phyloP scores from a whole-genome alignment of 2,113 vertebrate genomes.

The Rhabdomys dilectus region DNA sequence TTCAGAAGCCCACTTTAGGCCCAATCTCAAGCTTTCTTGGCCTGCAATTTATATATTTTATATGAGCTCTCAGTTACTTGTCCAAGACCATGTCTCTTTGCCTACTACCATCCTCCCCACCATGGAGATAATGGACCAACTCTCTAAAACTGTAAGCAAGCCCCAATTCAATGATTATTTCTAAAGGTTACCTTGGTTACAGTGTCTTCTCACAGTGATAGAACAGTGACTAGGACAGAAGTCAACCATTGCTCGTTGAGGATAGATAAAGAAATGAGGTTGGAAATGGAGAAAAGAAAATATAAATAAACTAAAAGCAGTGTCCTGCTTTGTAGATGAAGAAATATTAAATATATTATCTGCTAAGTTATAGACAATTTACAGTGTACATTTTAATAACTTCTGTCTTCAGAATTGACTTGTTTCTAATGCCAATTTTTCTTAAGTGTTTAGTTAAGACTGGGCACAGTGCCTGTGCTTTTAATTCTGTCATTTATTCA shows the following conservation, averaged over 20 bases:
- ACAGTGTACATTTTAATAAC: background rate
- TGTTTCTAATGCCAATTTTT: background rate
- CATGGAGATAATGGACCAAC: background rate
- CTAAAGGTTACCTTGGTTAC: too few relatives aligned
- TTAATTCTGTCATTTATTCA: background rate
- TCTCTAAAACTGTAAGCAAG: background rate
- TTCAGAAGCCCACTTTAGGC: background rate
- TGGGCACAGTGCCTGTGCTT: background rate
- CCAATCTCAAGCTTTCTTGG: background rate
- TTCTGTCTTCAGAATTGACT: background rate
- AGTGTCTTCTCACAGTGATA: background rate
- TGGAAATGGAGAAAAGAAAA: background rate
- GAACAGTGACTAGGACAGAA: slow-evolving; percentile 65
- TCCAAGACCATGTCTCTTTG: background rate
- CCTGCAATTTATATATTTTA: background rate
- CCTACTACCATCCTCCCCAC: too few relatives aligned
- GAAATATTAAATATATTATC: slow-evolving; percentile 24
- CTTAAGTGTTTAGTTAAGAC: background rate
- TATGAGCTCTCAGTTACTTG: background rate
- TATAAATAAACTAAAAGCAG: slow-evolving; percentile 35
- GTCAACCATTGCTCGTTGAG: slow-evolving; percentile 73
- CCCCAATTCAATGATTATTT: background rate
- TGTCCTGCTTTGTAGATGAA: background rate
- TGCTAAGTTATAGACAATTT: background rate
- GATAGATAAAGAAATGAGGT: background rate